phyloP scores from a whole-genome alignment of 2,113 vertebrate species.

The Silurus meridionalis region DNA sequence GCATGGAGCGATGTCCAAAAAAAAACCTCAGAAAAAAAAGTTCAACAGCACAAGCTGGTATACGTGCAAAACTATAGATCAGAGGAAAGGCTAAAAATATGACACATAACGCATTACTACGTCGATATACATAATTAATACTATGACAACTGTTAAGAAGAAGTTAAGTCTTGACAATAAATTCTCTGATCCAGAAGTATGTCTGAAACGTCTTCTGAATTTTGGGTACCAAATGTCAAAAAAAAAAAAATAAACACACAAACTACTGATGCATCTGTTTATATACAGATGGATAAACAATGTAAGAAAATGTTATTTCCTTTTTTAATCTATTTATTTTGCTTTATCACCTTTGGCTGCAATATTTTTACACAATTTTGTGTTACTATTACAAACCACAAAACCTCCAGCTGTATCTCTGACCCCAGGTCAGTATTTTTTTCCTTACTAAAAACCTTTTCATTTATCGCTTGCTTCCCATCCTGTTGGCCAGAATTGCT shows the following conservation, averaged over 20 bases:
- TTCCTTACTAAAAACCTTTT: not conserved
- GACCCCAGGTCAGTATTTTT: not conserved
- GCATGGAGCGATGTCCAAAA: not conserved
- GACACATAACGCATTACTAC: not conserved
- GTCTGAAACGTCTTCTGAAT: not conserved
- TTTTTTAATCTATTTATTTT: too few relatives aligned
- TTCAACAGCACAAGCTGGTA: not conserved
- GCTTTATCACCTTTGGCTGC: not conserved
- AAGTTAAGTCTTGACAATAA: too few relatives aligned
- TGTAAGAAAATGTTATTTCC: not conserved
- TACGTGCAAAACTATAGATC: too few relatives aligned
- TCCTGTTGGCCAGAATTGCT: not conserved
- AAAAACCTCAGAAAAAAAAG: not conserved
- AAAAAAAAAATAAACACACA: not conserved
- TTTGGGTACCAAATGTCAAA: not conserved
- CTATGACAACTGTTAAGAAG: not conserved
- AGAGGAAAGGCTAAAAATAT: not conserved
- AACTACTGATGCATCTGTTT: not conserved
- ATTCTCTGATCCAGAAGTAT: not conserved
- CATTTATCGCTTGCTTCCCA: not conserved
- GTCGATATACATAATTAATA: not conserved
- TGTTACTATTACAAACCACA: not conserved
- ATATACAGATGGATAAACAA: not conserved
- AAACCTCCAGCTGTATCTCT: not conserved
- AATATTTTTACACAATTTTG: slow-evolving; percentile 29